Percentiles rank a stretch among this genome's conserved stretches.
These are phyloP conservation scores for Drosophila tsacasi DNA, from an alignment of 1,140 invertebrate genomes.

Conservation along the genomic window DNA sequence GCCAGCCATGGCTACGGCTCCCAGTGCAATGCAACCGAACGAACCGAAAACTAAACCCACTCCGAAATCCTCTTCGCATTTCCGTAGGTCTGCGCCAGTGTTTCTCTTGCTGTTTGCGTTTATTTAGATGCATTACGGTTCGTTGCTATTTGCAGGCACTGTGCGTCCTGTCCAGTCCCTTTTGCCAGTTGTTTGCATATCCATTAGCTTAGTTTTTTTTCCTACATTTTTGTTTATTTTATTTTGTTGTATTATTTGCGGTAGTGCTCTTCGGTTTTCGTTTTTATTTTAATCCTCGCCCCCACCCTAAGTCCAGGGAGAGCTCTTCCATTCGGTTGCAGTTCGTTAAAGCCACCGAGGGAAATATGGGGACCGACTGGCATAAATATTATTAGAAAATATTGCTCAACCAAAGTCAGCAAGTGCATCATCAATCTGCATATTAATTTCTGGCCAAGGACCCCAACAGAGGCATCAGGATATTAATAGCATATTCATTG, in stretches of 20 bases:
- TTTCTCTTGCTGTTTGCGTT: slow-evolving; percentile 54
- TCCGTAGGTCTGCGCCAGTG: slow-evolving; percentile 40
- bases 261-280: slow-evolving; percentile 17
- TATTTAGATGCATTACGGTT: slow-evolving; percentile 72
- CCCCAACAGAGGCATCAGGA: slow-evolving; percentile 2
- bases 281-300: slow-evolving; percentile 30
- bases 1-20: not conserved
- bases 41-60: slow-evolving; percentile 30
- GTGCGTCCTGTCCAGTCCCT: slow-evolving; percentile 55
- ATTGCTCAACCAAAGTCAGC: slow-evolving; percentile 10
- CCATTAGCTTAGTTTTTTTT: slow-evolving; percentile 57
- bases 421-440: slow-evolving; percentile 37
- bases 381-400: slow-evolving; percentile 40
- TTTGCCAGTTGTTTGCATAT: slow-evolving; percentile 66
- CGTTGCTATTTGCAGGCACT: slow-evolving; percentile 59
- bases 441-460: slow-evolving; percentile 26
- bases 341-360: slow-evolving; percentile 38
- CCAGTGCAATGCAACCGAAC: slow-evolving; percentile 13
- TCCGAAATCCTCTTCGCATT: slow-evolving; percentile 50
- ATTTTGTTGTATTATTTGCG: slow-evolving; percentile 37
- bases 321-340: slow-evolving; percentile 34
- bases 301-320: slow-evolving; percentile 4
- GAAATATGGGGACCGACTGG: slow-evolving; percentile 3
- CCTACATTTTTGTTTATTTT: slow-evolving; percentile 24
- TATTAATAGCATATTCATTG: slow-evolving; percentile 27